Conservation (phyloP, 2,113 vertebrate species). For the Thunnus maccoyii region DNA sequence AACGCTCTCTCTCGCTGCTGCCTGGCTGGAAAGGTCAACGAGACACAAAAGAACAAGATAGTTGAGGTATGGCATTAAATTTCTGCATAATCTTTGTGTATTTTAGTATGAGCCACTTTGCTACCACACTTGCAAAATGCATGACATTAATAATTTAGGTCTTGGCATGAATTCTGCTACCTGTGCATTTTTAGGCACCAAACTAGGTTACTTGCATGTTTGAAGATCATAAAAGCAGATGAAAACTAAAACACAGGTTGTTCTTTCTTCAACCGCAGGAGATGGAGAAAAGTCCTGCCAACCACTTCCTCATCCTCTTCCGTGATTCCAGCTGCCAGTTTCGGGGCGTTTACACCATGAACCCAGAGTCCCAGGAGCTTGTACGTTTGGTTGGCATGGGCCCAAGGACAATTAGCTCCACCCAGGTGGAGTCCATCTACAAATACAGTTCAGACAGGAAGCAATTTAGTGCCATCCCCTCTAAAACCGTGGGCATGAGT, state of each 20-base stretch:
- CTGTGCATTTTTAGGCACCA: neutral
- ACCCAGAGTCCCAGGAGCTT: slow-evolving; percentile 87
- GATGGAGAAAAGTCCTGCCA: slow-evolving; percentile 91
- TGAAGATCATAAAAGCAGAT: neutral
- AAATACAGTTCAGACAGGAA: slow-evolving; percentile 96
- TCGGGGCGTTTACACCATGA: slow-evolving; percentile 89
- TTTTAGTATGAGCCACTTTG: neutral
- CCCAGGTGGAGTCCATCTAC: slow-evolving; percentile 91
- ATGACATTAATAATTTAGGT: neutral
- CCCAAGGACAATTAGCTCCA: slow-evolving; percentile 83
- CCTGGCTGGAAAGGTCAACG: slow-evolving; percentile 93
- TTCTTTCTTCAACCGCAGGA: slow-evolving; percentile 80
- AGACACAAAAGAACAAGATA: slow-evolving; percentile 92
- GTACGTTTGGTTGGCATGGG: slow-evolving; percentile 87
- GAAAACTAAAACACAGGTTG: neutral
- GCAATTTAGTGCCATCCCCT: slow-evolving; percentile 92
- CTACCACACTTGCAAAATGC: neutral
- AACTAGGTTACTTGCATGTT: neutral
- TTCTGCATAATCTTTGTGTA: neutral
- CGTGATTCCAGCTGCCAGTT: slow-evolving; percentile 93
- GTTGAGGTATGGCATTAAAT: slow-evolving; percentile 84
- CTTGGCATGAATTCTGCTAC: neutral
- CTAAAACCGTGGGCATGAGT: slow-evolving; percentile 92
- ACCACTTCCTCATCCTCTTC: slow-evolving; percentile 95
- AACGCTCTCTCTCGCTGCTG: slow-evolving; percentile 93